Conservation (phyloP, 2,113 vertebrate species). For the Pterocles gutturalis region DNA sequence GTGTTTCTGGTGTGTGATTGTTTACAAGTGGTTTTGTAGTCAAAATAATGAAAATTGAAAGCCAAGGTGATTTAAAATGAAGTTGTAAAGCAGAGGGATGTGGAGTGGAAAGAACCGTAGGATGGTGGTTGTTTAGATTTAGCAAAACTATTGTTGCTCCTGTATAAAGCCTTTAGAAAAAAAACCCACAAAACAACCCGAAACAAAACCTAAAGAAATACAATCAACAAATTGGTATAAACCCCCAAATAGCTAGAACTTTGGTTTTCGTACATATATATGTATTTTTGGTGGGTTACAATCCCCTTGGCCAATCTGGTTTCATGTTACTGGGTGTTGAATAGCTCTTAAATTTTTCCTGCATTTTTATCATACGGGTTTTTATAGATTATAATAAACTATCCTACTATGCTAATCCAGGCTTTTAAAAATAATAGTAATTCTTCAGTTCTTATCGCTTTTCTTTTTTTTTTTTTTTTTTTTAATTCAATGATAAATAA, state of each 20-base stretch:
- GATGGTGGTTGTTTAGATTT: not conserved
- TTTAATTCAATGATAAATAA: not conserved
- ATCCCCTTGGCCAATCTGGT: not conserved
- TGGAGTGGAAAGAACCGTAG: not conserved
- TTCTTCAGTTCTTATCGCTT: constrained; percentile 26
- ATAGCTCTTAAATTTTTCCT: not conserved
- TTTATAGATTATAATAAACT: constrained; percentile 41
- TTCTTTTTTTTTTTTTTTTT: not conserved
- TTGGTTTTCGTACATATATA: not conserved
- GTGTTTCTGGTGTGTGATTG: not conserved
- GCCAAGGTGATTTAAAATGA: not conserved
- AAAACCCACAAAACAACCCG: no score
- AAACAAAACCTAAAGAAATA: not conserved
- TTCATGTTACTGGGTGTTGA: not conserved
- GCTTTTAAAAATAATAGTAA: not conserved
- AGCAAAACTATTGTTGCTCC: not conserved
- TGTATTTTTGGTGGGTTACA: not conserved
- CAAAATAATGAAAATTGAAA: not conserved
- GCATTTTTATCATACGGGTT: constrained; percentile 9
- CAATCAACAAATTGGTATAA: not conserved
- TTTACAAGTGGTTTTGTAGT: not conserved
- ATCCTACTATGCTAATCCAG: not conserved
- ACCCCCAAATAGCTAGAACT: not conserved
- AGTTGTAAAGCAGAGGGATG: not conserved
- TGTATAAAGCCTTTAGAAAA: not conserved